phyloP scores from a whole-genome alignment of 2,888 invertebrate species.

The Saturnia pavonia region DNA sequence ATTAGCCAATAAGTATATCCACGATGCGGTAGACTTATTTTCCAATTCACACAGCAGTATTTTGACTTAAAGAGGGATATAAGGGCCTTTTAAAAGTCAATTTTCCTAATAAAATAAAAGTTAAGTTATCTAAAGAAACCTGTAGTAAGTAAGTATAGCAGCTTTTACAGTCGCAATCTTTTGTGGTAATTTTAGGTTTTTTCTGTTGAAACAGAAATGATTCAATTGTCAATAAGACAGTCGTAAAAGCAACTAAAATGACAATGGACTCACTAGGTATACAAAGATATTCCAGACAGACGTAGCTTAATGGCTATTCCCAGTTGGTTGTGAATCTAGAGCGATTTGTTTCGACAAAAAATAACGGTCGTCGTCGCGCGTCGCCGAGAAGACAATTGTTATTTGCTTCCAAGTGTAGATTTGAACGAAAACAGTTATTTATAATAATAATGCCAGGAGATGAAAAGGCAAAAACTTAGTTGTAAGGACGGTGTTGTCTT shows the following conservation, averaged over 20 bases:
- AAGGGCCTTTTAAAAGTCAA: not conserved
- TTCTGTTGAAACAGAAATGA: not conserved
- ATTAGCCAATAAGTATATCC: too few relatives aligned
- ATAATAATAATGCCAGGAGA: not conserved
- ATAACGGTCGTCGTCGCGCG: not conserved
- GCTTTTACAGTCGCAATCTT: not conserved
- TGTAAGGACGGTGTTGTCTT: not conserved
- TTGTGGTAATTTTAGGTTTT: not conserved
- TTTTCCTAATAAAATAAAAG: not conserved
- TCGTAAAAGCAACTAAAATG: constrained; percentile 1
- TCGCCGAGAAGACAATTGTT: not conserved
- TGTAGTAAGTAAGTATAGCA: too few relatives aligned
- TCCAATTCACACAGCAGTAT: too few relatives aligned
- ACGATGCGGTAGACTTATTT: too few relatives aligned
- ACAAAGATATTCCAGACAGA: not conserved
- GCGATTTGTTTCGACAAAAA: not conserved
- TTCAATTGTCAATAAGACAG: not conserved
- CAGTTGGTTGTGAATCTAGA: not conserved
- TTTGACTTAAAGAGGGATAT: too few relatives aligned
- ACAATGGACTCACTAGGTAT: not conserved
- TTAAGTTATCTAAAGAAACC: too few relatives aligned
- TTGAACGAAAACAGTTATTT: not conserved
- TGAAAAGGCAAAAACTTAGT: not conserved
- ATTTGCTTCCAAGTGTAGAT: not conserved
- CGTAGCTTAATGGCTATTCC: constrained; percentile 1